A percentile compares a stretch with the other conserved stretches of the same genome.
Evolutionary conservation across 2,113 vertebrate genomes (phyloP).

Genomic region (Eptesicus fuscus): DNA sequence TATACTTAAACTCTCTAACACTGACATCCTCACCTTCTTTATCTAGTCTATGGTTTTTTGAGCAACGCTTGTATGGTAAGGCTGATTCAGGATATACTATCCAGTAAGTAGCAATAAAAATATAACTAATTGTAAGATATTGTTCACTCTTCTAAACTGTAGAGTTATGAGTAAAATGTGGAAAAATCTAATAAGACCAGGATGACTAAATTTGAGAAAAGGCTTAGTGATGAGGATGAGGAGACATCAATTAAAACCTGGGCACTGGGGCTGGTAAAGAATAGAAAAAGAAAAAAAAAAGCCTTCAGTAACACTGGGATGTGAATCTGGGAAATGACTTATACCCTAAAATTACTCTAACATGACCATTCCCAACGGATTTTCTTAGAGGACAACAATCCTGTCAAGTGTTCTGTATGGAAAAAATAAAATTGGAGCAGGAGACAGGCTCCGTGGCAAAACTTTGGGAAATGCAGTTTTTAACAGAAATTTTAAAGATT

Average conservation of each 20-base stretch:
- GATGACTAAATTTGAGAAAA: neutral
- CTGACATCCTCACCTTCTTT: neutral
- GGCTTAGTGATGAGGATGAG: neutral
- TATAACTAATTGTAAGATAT: neutral
- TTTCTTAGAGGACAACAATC: neutral
- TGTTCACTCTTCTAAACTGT: neutral
- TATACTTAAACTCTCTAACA: neutral
- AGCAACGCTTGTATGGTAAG: neutral
- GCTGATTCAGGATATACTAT: neutral
- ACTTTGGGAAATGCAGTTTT: neutral
- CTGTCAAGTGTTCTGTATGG: neutral
- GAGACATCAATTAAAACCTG: neutral
- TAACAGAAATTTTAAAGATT: neutral
- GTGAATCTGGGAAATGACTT: neutral
- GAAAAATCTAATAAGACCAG: neutral
- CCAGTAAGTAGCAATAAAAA: neutral
- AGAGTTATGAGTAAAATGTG: neutral
- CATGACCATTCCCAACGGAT: neutral
- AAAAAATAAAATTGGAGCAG: neutral
- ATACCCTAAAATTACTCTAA: neutral
- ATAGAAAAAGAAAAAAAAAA: neutral
- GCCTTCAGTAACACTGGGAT: neutral
- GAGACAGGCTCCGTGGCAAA: neutral
- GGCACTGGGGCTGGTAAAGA: neutral
- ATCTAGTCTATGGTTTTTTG: neutral